Evolutionary conservation across 2,797 vertebrate genomes (phyloP), one percentile per base, ranked within the genome.

Genomic region (Adrianichthys oophorus): DNA sequence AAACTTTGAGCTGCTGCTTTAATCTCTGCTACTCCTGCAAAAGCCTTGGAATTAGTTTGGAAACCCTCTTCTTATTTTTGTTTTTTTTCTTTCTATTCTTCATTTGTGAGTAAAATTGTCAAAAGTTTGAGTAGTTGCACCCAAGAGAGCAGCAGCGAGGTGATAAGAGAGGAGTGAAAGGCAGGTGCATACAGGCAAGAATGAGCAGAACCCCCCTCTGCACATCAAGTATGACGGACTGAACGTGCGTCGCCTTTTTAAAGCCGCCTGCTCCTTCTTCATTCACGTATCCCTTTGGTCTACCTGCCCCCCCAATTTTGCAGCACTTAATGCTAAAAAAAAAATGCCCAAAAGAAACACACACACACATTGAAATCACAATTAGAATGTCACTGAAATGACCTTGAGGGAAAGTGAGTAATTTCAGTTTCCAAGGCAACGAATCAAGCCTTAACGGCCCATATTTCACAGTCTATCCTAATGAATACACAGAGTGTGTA

Each of bases 351-450:
- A 70, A 53, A 57, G 26, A 56, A 15, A 19, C 60, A 24, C 56
- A 59, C 19, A 41, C 62, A 46, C 49, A 54, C 49, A 52, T 57
- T 41, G 59, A 75, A 83, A 82, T 66, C 73, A 70, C 63, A 82
- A 90, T 91, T 86, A 86, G 83, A 86, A 80, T 90, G 83, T 88
- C 79, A 82, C 64, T 63, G 76, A 65, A 52, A 41, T 85, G 90
- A 92, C 90, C 91, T 92, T 91, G 86, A 87, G 73, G 80, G 87
- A 85, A 87, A 85, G 75, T 86, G 80, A 84, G 70, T 82, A 81
- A 90, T 85, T 79, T 85, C 77, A 72, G 87, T 91, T 91, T 86
- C 87, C 85, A 84, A 87, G 87, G 88, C 76, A 72, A 84, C 83
- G 80, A 76, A 71, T 85, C 72, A 70, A 87, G 82, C 80, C 85